phyloP scores from a whole-genome alignment of 2,113 vertebrate genomes.

The Periophthalmus modestus region DNA sequence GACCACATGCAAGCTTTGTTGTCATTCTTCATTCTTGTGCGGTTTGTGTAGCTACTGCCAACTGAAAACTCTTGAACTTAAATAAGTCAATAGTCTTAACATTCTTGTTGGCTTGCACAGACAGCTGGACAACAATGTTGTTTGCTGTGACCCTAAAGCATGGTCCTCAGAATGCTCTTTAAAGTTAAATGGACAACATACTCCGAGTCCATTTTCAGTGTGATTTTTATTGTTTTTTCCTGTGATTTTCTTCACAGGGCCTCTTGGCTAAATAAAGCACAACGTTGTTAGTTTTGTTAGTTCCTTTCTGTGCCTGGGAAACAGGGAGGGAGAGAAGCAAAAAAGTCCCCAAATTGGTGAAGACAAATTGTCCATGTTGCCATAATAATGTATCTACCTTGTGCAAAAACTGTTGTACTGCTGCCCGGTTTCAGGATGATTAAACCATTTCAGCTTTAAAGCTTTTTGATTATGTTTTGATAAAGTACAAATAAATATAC shows the following conservation, averaged over 20 bases:
- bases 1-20: not conserved
- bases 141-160: conserved; percentile 25
- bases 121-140: conserved; percentile 18
- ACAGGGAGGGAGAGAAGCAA: conserved; percentile 4
- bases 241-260: conserved; percentile 21
- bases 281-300: conserved; percentile 53
- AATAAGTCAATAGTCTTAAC: not conserved
- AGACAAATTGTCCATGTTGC: conserved; percentile 21
- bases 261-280: conserved; percentile 10
- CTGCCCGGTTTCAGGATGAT: not conserved
- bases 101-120: not conserved
- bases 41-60: not conserved
- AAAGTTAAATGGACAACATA: conserved; percentile 39
- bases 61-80: not conserved
- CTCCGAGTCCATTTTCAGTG: conserved; percentile 23
- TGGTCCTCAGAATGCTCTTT: conserved; percentile 9
- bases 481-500: too few relatives aligned
- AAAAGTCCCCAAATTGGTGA: conserved; percentile 12
- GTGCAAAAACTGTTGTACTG: not conserved
- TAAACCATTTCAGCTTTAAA: not conserved
- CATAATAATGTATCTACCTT: not conserved
- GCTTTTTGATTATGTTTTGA: too few relatives aligned
- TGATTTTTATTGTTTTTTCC: conserved; percentile 24
- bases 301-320: conserved; percentile 44
- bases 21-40: conserved; percentile 1